Evolutionary conservation across 2,797 vertebrate genomes (phyloP), one percentile per base, ranked within the genome.

Genomic region (Acomys russatus): DNA sequence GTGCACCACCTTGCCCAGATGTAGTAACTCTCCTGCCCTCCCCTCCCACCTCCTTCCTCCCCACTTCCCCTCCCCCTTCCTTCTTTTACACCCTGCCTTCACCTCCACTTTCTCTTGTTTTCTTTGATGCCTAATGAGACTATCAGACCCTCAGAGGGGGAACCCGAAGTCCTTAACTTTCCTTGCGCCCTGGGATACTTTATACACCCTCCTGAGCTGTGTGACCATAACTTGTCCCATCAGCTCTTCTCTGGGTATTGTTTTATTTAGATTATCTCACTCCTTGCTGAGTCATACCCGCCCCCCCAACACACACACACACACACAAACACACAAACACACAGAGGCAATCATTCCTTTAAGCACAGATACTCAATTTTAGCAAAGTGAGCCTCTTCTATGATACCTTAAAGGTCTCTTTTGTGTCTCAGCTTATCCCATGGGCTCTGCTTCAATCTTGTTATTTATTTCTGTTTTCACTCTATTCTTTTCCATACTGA

Each of bases 391-490:
- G 51, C 15, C 76, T 80, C 4, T 89, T 85, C 28, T 30, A 6
- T 44, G 49, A 28, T 51, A 63, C 20, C 73, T 84, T 73, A 79
- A 12, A 95, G 83, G 61, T 86, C 6, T 80, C 4, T 80, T 96
- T 92, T 88, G 35, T 49, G 30, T 90, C 49, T 95, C 80, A 61
- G 9, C 82, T 92, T 82, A 33, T 92, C n/a, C 79, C 49, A 17
- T 1, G 5, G 11, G 38, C 73, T 44, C 22, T 64, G 59, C 44
- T 30, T 88, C 49, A 44, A 35, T 38, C 49, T 20, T 80, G 20
- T 66, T 73, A n/a, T 61, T 68, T 64, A 51, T 83, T 88, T 86
- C 23, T 33, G 6, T 90, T 11, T 93, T 74, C 79, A 15, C 70
- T 76, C 23, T 49, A 49, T 49, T 95, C 84, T 66, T 56, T 35